Evolutionary conservation across 2,113 vertebrate genomes (phyloP).

Genomic region (Campylomormyrus numenius): DNA sequence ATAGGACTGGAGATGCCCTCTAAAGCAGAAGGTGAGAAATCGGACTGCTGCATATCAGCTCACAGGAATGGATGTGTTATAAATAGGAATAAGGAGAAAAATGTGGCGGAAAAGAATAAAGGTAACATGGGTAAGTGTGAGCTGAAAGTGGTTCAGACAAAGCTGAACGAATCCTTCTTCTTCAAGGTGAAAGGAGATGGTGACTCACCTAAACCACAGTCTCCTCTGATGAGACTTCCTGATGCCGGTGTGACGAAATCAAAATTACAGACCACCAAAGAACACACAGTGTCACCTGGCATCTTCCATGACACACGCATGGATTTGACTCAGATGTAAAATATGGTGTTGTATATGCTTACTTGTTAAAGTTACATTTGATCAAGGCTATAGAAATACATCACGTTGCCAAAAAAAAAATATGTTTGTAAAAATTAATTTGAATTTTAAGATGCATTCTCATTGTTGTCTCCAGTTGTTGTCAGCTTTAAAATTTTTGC

Average conservation of each 20-base stretch:
- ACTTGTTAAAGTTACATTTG: neutral
- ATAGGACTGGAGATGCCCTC: slow-evolving; percentile 25
- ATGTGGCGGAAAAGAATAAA: slow-evolving; percentile 31
- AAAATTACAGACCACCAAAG: neutral
- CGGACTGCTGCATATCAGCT: neutral
- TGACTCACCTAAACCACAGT: slow-evolving; percentile 42
- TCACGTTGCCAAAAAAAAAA: neutral
- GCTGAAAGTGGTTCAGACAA: slow-evolving; percentile 55
- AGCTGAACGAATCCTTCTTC: slow-evolving; percentile 64
- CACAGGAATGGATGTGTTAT: slow-evolving; percentile 32
- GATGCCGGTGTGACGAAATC: slow-evolving; percentile 32
- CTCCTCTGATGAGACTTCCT: slow-evolving; percentile 56
- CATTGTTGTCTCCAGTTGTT: neutral
- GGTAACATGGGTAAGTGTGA: slow-evolving; percentile 38
- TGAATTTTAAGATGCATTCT: neutral
- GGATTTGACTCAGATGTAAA: neutral
- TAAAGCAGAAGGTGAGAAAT: neutral
- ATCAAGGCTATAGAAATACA: neutral
- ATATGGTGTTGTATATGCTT: neutral
- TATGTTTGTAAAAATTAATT: neutral
- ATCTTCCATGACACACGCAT: neutral
- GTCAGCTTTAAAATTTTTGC: neutral
- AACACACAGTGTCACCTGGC: neutral
- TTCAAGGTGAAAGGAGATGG: slow-evolving; percentile 60
- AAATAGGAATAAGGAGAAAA: slow-evolving; percentile 49